Base-by-base conservation (phyloP, 2,113 vertebrate species). In the Neofelis nebulosa region DNA sequence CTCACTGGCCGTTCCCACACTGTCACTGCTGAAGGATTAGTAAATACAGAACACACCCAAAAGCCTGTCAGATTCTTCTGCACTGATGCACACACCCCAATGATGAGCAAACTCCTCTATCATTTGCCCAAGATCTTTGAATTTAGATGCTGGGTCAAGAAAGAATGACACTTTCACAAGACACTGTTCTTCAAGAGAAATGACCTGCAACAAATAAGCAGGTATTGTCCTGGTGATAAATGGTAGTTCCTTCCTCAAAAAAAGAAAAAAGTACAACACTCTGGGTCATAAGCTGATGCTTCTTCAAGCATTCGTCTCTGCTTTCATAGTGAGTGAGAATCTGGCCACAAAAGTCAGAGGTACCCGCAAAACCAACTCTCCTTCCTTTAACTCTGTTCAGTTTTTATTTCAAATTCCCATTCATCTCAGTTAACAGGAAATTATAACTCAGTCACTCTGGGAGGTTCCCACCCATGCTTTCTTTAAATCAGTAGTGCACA, bases 61-160 rank as follows among this genome's bases (percentile, higher is more conserved):
- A 90, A 94, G 95, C 97, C 98, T 98, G 98, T 98, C 98, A 98
- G 98, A 97, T 97, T 98, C 98, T 98, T 98, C 98, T 96, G 98
- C 98, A 94, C 98, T 89, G 95, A 93, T 97, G 98, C 98, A 97
- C 98, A 96, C 96, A 91, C 97, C 98, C 95, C 41, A 4, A 93
- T 87, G 96, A 98, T 91, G 96, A 97, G 98, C 97, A 95, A 93
- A 95, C 97, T 97, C 97, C 97, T 97, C 98, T 98, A 96, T 98
- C 98, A 88, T 81, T 98, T 97, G 95, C 98, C 97, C 98, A 97
- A 97, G 95, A 98, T 98, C 98, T 98, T 97, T 97, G 98, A 97
- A 98, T 98, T 97, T 96, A 98, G 97, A 98, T 97, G 97, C 98
- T 98, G 97, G 98, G 98, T 98, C 98, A 98, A 92, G 97, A 97